These are phyloP conservation scores for Zaprionus inermis DNA, from an alignment of 1,140 invertebrate genomes.

Conservation along the genomic window DNA sequence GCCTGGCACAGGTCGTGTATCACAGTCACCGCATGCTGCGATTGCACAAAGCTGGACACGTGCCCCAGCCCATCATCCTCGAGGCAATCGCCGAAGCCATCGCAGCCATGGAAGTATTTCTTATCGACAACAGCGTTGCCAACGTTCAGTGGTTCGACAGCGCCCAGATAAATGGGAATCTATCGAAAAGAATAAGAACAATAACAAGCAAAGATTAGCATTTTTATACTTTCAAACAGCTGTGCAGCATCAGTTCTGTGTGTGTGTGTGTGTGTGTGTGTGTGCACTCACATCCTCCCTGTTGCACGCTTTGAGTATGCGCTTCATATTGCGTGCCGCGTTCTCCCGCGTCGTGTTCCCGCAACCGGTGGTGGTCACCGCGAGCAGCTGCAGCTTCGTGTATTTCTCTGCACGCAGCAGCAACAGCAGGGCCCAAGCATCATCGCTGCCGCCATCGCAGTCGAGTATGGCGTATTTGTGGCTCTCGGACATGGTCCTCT, in stretches of 20 bases:
- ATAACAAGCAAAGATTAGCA: neutral
- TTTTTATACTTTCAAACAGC: no score
- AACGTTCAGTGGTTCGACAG: constrained; percentile 85
- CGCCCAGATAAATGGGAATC: constrained; percentile 89
- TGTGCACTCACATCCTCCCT: constrained; percentile 84
- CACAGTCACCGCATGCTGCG: constrained; percentile 78
- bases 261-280: neutral
- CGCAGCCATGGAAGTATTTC: constrained; percentile 85
- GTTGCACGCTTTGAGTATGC: constrained; percentile 85
- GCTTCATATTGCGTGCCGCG: constrained; percentile 87
- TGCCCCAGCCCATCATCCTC: constrained; percentile 8
- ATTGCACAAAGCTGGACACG: constrained; percentile 51
- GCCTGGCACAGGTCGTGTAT: constrained; percentile 85
- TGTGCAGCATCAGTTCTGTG: neutral
- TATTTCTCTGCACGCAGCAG: constrained; percentile 85
- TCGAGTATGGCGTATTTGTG: constrained; percentile 86
- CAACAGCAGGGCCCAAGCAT: constrained; percentile 87
- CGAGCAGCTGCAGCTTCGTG: constrained; percentile 85
- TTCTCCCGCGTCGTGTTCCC: constrained; percentile 88
- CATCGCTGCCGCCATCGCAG: constrained; percentile 88
- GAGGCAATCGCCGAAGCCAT: constrained; percentile 88
- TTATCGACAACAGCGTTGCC: constrained; percentile 52
- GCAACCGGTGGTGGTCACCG: constrained; percentile 86
- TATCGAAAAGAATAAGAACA: constrained; percentile 55
- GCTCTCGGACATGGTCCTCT: constrained; percentile 1